Base-by-base conservation (phyloP, 2,113 vertebrate species). In the Xenotilapia flavipinnis region DNA sequence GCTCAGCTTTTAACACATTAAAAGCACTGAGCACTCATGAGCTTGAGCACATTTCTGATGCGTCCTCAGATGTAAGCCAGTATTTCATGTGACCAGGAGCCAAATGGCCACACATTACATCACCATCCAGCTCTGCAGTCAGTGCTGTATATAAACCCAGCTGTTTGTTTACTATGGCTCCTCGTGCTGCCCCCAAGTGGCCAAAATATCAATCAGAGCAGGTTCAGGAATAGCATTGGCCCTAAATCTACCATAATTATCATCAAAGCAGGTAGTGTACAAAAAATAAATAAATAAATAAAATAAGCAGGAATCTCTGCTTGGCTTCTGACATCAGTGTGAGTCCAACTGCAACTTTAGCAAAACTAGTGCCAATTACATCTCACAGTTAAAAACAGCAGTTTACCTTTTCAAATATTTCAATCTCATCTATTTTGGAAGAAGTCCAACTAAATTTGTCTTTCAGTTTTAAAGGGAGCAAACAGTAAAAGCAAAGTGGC, bases 261-360 rank as follows among this genome's bases (percentile, higher is more conserved):
- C 31, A 54, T 55, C 19, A 38, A 21, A 10, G 31, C n/a, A 38
- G 47, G 19, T 33, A 79, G 47, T 79, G 75, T 40, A 42, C 36
- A 42, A 70, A 23, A 40, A 53, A 11, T 2, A 1, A 56, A 28
- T 2, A 31, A 31, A 9, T 5, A 6, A 60, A 62, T 1, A 0
- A n/a, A 15, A 40, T 5, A 21, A 55, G 51, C 33, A 26, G 51
- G 51, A 70, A 15, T 70, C n/a, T 23, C 7, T 45, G 40, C 68
- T 26, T 4, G 21, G 13, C 40, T 45, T 73, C 13, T 73, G 68
- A 73, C 38, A 23, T 73, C 38, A 45, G 38, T 73, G 38, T 73
- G 13, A 73, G 13, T 45, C 38, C 1, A 73, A 73, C 12, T 26
- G 21, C n/a, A 42, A 21, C 38, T 70, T 42, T 15, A 65, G 21